Conservation (phyloP, 2,888 invertebrate species). For the Synanthedon tipuliformis region DNA sequence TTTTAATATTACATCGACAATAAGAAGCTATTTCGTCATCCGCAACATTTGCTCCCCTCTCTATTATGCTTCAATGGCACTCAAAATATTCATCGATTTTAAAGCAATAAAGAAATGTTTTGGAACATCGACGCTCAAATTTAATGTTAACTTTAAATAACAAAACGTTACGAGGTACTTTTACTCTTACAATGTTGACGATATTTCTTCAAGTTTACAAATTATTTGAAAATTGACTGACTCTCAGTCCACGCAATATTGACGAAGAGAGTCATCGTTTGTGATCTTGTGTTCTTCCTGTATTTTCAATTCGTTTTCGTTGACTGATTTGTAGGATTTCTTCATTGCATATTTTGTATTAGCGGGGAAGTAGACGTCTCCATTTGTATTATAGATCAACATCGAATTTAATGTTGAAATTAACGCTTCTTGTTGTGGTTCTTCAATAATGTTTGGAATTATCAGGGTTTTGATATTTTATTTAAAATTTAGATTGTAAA, state of each 20-base stretch:
- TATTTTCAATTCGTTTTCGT: too few species aligned
- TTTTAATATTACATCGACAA: neutral
- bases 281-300: too few species aligned
- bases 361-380: conserved; percentile 33
- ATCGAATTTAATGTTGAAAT: conserved; percentile 65
- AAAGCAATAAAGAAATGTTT: conserved; percentile 41
- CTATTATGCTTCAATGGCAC: neutral
- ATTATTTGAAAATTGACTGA: neutral
- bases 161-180: neutral
- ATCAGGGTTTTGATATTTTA: conserved; percentile 64
- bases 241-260: neutral
- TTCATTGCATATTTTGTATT: conserved; percentile 20
- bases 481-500: conserved; percentile 46
- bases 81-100: conserved; percentile 34
- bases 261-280: too few species aligned
- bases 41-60: neutral
- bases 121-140: conserved; percentile 52
- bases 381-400: conserved; percentile 45
- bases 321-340: neutral
- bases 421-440: conserved; percentile 56
- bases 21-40: neutral
- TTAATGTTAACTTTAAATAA: conserved; percentile 21
- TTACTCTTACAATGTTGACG: neutral
- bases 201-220: neutral
- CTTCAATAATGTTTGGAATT: conserved; percentile 61